Evolutionary conservation across 2,113 vertebrate genomes (phyloP), one percentile per base, ranked within the genome.

Genomic region (Ascaphus truei): DNA sequence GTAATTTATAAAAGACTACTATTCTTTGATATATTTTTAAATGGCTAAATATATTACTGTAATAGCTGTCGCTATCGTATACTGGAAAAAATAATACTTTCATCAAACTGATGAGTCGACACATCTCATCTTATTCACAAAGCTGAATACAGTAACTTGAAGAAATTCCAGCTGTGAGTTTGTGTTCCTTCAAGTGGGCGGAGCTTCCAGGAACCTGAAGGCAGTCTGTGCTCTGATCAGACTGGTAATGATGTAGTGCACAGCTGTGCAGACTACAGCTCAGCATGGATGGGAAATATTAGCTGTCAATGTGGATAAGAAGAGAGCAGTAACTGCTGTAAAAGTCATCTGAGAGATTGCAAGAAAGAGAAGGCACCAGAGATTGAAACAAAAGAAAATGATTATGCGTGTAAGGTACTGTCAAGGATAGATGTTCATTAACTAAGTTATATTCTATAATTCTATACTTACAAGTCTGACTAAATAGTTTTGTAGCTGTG

Each of bases 151-250:
- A 72, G 83, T 83, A 84, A 83, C 86, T 86, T 77, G 78, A 79
- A 88, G 82, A 84, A 86, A 88, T 86, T 80, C 82, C 85, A 86
- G 86, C 89, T 91, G 91, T 89, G 83, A 86, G 86, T 84, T 85
- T 84, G 85, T 79, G 0, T 85, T 87, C 73, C 84, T 88, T 83
- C 81, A 80, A 71, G 83, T 80, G 85, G 85, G 76, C 72, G 85
- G 88, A 84, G 84, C 84, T 79, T 85, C 67, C 77, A 57, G 79
- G 80, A 82, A 78, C 82, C 83, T 83, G 84, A 84, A 85, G 82
- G 75, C 82, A 82, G 78, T 86, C 77, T 3, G 74, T 81, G 79
- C 83, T 86, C 82, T 83, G 88, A 88, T 83, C 81, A 84, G 83
- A 76, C 81, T 76, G 79, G 83, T 76, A 83, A 83, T 81, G 76